A percentile compares a stretch with the other conserved stretches of the same genome.
These are phyloP conservation scores for Lagria hirta DNA, from an alignment of 2,888 invertebrate genomes.

Conservation along the genomic window DNA sequence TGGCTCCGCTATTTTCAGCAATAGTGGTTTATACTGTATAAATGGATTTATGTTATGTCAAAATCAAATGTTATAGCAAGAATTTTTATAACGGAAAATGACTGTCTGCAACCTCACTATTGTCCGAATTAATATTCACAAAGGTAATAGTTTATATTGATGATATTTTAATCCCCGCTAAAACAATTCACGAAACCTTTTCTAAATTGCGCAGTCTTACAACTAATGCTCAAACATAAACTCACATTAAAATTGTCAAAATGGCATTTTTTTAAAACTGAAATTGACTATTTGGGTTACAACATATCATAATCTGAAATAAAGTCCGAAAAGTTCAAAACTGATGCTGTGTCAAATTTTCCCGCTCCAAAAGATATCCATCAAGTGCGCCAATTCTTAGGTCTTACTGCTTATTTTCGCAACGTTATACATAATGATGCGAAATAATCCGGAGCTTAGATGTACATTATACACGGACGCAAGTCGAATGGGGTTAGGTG, in stretches of 20 bases:
- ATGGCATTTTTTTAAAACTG: conserved; percentile 21
- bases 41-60: too few species aligned
- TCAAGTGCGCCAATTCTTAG: conserved; percentile 35
- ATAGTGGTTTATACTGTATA: too few species aligned
- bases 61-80: too few species aligned
- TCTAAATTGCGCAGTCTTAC: conserved; percentile 13
- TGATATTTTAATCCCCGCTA: conserved; percentile 24
- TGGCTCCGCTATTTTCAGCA: too few species aligned
- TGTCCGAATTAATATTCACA: too few species aligned
- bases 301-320: conserved; percentile 12
- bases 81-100: too few species aligned
- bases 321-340: conserved; percentile 7
- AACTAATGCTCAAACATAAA: conserved; percentile 9
- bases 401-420: conserved; percentile 37
- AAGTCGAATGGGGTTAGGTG: conserved; percentile 20
- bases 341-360: conserved; percentile 13
- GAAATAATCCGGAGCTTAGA: conserved; percentile 18
- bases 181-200: conserved; percentile 15
- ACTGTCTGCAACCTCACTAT: too few species aligned
- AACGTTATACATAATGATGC: conserved; percentile 33
- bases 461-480: conserved; percentile 19
- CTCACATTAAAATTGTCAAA: conserved; percentile 22
- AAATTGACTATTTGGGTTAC: conserved; percentile 25
- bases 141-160: conserved; percentile 22
- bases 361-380: conserved; percentile 33